Conservation (phyloP, 2,113 vertebrate species). For the Camelus dromedarius region DNA sequence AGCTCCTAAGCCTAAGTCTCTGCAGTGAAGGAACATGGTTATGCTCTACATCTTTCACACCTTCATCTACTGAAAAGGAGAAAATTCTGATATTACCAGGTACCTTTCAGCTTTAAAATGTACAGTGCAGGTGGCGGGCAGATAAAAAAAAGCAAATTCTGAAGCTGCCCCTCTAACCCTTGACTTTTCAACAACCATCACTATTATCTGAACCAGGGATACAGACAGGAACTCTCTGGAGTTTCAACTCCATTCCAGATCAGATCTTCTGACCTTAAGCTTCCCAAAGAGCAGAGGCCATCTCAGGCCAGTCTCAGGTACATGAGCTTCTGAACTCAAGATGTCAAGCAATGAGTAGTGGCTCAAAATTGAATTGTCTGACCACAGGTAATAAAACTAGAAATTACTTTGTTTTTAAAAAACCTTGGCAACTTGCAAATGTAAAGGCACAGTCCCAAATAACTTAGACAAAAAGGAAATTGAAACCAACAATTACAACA, state of each 20-base stretch:
- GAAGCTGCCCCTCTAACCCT: not conserved
- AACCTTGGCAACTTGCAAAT: not conserved
- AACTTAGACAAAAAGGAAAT: not conserved
- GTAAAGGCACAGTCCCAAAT: not conserved
- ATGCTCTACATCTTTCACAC: fast-evolving
- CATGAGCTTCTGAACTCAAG: not conserved
- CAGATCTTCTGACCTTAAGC: not conserved
- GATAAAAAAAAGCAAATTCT: not conserved
- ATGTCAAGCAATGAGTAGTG: not conserved
- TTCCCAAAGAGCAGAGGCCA: not conserved
- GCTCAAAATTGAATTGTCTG: not conserved
- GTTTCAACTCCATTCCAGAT: not conserved
- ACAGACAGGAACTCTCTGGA: not conserved
- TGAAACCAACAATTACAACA: conserved; percentile 35
- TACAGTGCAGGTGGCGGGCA: fast-evolving
- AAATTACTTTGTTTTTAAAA: conserved; percentile 20
- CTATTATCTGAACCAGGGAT: too few species aligned
- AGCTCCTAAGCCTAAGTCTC: too few species aligned
- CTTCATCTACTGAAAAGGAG: not conserved
- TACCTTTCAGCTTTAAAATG: not conserved
- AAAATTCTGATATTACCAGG: not conserved
- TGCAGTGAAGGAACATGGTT: fast-evolving
- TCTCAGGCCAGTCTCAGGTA: not conserved
- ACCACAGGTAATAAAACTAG: not conserved
- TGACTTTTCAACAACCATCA: not conserved